These are phyloP conservation scores for Pseudomugil gertrudae DNA, from an alignment of 2,797 vertebrate genomes.

Conservation along the genomic window DNA sequence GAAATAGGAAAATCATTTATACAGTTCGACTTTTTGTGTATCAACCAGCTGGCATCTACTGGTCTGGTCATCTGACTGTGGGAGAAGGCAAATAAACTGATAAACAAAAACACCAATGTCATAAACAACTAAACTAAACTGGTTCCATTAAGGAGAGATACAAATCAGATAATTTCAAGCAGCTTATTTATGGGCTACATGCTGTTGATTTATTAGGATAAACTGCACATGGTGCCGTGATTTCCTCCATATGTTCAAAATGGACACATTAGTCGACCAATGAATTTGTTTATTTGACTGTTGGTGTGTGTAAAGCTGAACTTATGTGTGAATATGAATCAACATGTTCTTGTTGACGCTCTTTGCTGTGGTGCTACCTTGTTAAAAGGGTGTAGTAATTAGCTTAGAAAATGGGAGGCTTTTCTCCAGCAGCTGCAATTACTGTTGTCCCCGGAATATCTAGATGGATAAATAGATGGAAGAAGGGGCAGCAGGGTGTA, in stretches of 20 bases:
- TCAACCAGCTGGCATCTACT: not conserved
- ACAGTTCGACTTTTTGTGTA: not conserved
- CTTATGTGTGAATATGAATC: constrained; percentile 28
- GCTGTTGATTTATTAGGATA: not conserved
- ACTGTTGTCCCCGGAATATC: constrained; percentile 72
- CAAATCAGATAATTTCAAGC: not conserved
- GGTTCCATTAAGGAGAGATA: not conserved
- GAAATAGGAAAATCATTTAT: not conserved
- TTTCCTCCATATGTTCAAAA: constrained; percentile 84
- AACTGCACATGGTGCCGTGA: constrained; percentile 9
- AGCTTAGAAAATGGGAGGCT: constrained; percentile 92
- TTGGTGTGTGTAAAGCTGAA: constrained; percentile 63
- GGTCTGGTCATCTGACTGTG: not conserved
- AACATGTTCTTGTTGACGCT: constrained; percentile 54
- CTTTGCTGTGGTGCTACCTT: constrained; percentile 90
- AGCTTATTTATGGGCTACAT: no score
- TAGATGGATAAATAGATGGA: constrained; percentile 44
- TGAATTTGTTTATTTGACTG: constrained; percentile 83
- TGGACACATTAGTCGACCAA: constrained; percentile 91
- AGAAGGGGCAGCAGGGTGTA: constrained; percentile 24
- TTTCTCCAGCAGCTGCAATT: constrained; percentile 91
- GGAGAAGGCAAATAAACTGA: not conserved
- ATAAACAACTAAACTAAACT: not conserved
- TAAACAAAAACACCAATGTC: constrained; percentile 1
- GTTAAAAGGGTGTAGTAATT: constrained; percentile 94